Conservation (phyloP, 2,797 vertebrate species). For the Atherinosoma microstoma region DNA sequence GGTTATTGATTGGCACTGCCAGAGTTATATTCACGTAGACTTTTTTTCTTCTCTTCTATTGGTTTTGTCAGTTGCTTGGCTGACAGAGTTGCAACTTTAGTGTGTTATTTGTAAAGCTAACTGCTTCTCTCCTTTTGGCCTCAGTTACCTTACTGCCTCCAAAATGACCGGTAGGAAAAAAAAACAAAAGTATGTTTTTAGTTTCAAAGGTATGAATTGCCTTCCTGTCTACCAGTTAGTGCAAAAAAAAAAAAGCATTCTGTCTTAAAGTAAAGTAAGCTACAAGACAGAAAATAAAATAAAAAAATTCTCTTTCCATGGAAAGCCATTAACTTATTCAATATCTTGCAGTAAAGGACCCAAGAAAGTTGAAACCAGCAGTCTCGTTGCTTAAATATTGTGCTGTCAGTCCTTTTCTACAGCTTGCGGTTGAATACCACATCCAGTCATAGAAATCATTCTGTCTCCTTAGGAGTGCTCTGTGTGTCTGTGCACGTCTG, state of each 20-base stretch:
- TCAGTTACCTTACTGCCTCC: constrained; percentile 7
- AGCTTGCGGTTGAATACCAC: constrained; percentile 66
- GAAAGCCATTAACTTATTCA: constrained; percentile 62
- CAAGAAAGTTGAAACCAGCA: constrained; percentile 56
- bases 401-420: constrained; percentile 59
- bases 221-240: constrained; percentile 10
- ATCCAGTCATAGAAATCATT: constrained; percentile 54
- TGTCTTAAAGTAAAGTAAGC: background rate
- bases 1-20: constrained; percentile 48
- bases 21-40: constrained; percentile 18
- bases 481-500: constrained; percentile 22
- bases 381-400: constrained; percentile 66
- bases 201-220: constrained; percentile 13
- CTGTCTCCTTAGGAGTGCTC: constrained; percentile 37
- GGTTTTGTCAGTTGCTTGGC: constrained; percentile 56
- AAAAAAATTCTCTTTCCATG: constrained; percentile 30
- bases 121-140: constrained; percentile 33
- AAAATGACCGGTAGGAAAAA: constrained; percentile 35
- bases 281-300: background rate
- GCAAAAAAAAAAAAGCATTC: constrained; percentile 1
- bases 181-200: constrained; percentile 16
- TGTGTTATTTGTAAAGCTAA: constrained; percentile 33
- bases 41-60: constrained; percentile 37
- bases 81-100: constrained; percentile 7
- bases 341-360: constrained; percentile 48